These are phyloP conservation scores for Cephalopterus ornatus DNA, from an alignment of 2,113 vertebrate species.

Conservation along the genomic window DNA sequence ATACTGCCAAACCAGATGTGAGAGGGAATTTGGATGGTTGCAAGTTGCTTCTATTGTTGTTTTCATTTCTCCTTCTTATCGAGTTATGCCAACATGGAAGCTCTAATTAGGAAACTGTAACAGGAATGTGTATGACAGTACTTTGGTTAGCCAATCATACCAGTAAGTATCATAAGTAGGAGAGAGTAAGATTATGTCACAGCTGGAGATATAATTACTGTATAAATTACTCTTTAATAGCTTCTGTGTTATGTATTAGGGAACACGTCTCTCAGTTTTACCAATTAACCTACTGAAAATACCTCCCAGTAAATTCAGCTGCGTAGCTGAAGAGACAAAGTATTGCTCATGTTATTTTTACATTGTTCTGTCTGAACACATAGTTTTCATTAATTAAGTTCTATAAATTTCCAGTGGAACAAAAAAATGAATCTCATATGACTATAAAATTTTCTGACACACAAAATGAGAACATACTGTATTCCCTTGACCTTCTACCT, in stretches of 20 bases:
- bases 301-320: neutral
- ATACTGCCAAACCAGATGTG: neutral
- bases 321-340: neutral
- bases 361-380: neutral
- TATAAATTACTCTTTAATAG: conserved; percentile 55
- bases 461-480: neutral
- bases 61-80: neutral
- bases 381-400: neutral
- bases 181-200: conserved; percentile 23
- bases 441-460: neutral
- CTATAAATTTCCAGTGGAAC: neutral
- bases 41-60: neutral
- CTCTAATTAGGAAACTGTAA: neutral
- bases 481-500: neutral
- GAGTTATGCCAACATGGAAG: neutral
- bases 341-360: neutral
- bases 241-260: conserved; percentile 11
- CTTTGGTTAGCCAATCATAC: neutral
- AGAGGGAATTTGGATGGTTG: neutral
- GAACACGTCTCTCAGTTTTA: conserved; percentile 10
- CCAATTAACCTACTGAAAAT: conserved; percentile 44
- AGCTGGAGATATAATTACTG: conserved; percentile 48
- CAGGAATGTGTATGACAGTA: neutral
- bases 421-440: neutral
- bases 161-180: neutral